phyloP scores from a whole-genome alignment of 2,797 vertebrate species.

The Semaprochilodus insignis region DNA sequence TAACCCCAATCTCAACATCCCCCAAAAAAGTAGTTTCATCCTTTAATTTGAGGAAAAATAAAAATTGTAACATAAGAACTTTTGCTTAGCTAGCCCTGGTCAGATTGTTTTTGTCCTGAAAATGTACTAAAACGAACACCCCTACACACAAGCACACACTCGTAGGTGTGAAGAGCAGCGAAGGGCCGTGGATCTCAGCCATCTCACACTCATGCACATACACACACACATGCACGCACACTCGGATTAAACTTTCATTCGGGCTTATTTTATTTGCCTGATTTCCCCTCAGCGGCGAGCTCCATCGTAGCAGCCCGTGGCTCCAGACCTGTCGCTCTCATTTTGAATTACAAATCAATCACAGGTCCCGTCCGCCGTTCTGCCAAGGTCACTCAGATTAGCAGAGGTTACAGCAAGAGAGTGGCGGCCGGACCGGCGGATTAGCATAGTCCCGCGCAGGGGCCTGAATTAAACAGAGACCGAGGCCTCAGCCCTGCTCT shows the following conservation, averaged over 20 bases:
- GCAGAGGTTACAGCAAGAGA: constrained; percentile 85
- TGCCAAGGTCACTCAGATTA: constrained; percentile 94
- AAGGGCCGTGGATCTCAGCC: constrained; percentile 36
- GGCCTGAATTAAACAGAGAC: constrained; percentile 85
- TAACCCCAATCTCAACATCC: neutral
- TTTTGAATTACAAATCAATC: constrained; percentile 96
- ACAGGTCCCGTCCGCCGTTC: constrained; percentile 67
- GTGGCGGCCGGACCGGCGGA: constrained; percentile 71
- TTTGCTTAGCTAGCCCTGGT: too few relatives aligned
- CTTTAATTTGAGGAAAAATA: neutral
- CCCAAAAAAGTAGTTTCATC: neutral
- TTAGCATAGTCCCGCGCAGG: constrained; percentile 91
- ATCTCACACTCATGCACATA: constrained; percentile 3
- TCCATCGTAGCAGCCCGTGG: constrained; percentile 23
- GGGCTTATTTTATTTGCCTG: constrained; percentile 58
- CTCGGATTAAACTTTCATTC: constrained; percentile 52
- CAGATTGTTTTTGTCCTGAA: neutral
- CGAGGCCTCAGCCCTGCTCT: constrained; percentile 79
- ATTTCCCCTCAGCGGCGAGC: constrained; percentile 60
- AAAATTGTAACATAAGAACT: too few relatives aligned
- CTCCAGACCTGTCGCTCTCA: constrained; percentile 80
- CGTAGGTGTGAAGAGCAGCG: constrained; percentile 16
- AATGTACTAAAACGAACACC: neutral
- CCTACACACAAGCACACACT: constrained; percentile 24
- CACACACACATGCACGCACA: constrained; percentile 22